Evolutionary conservation across 1,140 invertebrate species (phyloP), one percentile per base, ranked within the genome.

Genomic region (Popillia japonica): DNA sequence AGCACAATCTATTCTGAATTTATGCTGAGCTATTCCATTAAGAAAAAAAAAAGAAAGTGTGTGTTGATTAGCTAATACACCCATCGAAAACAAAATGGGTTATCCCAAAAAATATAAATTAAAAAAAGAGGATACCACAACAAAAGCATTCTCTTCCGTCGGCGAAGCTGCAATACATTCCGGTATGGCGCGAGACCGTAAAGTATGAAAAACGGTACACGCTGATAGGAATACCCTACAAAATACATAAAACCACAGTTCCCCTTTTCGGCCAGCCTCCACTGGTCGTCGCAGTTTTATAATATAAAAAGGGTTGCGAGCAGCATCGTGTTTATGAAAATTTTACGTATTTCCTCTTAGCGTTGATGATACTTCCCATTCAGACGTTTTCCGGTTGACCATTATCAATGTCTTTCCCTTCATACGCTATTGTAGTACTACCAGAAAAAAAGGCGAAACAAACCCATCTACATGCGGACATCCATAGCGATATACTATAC

Each of bases 331-430:
- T 55, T 55, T 55, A 55, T 55, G 48, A 55, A 55, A 55, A 55
- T 55, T 55, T 55, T 17, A 55, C 48, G 48, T 55, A 14, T 14
- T 55, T 17, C 48, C 14, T 55, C 48, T 55, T n/a, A 55, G 48
- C 48, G 48, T 17, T n/a, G 48, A 55, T 55, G 48, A 55, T 55
- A n/a, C 48, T 55, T n/a, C 14, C 48, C 48, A 17, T 55, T 55
- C 48, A n/a, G 48, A 55, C 17, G 48, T 55, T 55, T 55, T 55
- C 48, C 48, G 48, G 48, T 55, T 55, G 48, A 55, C 48, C 48
- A 55, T 55, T 55, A 55, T 55, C 48, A 55, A 55, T 55, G 48
- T n/a, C 48, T 55, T 55, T 55, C 48, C 3, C 48, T 6, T n/a
- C 17, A 34, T 34, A 34, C 27, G 27, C 48, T 55, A 55, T 55